phyloP scores from a whole-genome alignment of 2,888 invertebrate species.

The Noctuana brunneofusca region DNA sequence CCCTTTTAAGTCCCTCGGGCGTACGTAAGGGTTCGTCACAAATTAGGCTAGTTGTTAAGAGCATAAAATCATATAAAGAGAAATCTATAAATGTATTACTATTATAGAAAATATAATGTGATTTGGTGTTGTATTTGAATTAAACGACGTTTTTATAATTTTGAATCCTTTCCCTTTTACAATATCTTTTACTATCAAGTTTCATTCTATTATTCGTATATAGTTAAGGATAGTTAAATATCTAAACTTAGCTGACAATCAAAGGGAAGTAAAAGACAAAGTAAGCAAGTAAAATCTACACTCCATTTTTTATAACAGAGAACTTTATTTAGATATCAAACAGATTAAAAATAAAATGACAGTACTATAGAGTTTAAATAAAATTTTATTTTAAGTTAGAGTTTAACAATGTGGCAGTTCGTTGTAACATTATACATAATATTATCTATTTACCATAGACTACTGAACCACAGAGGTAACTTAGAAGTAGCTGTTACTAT shows the following conservation, averaged over 20 bases:
- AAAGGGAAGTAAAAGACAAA: background rate
- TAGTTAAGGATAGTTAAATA: background rate
- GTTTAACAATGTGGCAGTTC: slow-evolving; percentile 24
- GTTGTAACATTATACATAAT: background rate
- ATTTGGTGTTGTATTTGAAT: slow-evolving; percentile 83
- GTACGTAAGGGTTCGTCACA: slow-evolving; percentile 50
- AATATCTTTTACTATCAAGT: background rate
- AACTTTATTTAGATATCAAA: background rate
- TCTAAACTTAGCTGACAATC: too few relatives aligned
- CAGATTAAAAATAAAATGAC: slow-evolving; percentile 3
- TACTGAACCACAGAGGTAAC: slow-evolving; percentile 16
- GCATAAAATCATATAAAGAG: slow-evolving; percentile 67
- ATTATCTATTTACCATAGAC: slow-evolving; percentile 2
- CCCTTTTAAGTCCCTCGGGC: slow-evolving; percentile 6
- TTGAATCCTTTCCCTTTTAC: slow-evolving; percentile 69
- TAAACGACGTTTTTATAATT: slow-evolving; percentile 79
- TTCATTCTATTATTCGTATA: background rate
- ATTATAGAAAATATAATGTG: slow-evolving; percentile 83
- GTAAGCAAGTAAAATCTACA: too few relatives aligned
- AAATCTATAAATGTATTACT: slow-evolving; percentile 72
- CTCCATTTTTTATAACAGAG: too few relatives aligned
- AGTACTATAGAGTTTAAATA: background rate
- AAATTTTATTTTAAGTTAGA: slow-evolving; percentile 19
- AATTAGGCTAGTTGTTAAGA: slow-evolving; percentile 60
- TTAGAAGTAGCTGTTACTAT: background rate